phyloP scores from a whole-genome alignment of 2,113 vertebrate genomes.

The Coregonus clupeaformis region DNA sequence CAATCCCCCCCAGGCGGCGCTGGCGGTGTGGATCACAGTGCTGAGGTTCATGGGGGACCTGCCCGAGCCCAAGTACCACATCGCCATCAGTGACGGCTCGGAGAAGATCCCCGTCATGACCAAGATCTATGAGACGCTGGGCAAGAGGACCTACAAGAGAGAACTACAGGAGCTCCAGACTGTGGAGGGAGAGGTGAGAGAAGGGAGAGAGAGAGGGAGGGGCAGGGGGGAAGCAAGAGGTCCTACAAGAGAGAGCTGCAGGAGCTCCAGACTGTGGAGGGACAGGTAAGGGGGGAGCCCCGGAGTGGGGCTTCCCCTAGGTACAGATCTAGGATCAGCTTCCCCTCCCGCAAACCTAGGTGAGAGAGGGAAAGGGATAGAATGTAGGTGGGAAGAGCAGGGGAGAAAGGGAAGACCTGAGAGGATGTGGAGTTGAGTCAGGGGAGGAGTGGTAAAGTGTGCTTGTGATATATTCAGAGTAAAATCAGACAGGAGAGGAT shows the following conservation, averaged over 20 bases:
- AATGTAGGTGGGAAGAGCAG: too few relatives aligned
- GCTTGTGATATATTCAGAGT: too few relatives aligned
- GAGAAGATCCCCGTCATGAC: slow-evolving; percentile 99
- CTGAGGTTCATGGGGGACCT: slow-evolving; percentile 97
- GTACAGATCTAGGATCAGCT: too few relatives aligned
- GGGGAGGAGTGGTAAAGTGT: too few relatives aligned
- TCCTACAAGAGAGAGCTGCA: background rate
- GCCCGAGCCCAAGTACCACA: slow-evolving; percentile 90
- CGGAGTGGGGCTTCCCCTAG: too few relatives aligned
- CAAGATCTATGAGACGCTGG: slow-evolving; percentile 97
- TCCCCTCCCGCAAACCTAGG: too few relatives aligned
- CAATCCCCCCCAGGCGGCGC: slow-evolving; percentile 77
- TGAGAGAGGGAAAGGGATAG: too few relatives aligned
- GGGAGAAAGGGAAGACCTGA: too few relatives aligned
- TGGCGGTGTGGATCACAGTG: slow-evolving; percentile 96
- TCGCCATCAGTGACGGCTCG: slow-evolving; percentile 89
- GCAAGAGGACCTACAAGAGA: slow-evolving; percentile 93
- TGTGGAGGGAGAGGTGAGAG: slow-evolving; percentile 87
- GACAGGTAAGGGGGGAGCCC: background rate
- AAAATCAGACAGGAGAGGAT: too few relatives aligned
- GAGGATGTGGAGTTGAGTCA: too few relatives aligned
- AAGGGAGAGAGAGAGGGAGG: slow-evolving; percentile 4
- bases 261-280: background rate
- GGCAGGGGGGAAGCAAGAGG: background rate
- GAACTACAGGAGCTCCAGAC: slow-evolving; percentile 91